Percentiles rank a stretch among this genome's conserved stretches.
Conservation (phyloP, 1,140 invertebrate species). For the Hyles euphorbiae region DNA sequence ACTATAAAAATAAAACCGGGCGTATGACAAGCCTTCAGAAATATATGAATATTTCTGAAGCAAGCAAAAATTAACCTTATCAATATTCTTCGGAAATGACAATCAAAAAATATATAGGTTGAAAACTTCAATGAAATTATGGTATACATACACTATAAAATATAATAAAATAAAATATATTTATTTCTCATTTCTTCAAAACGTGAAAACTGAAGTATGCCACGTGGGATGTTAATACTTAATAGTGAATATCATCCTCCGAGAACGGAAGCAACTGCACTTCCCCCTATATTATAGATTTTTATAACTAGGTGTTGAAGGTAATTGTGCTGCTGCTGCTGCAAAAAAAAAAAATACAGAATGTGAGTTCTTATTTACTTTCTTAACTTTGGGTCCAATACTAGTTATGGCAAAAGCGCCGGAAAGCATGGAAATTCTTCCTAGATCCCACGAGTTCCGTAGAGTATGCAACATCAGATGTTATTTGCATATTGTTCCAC, state of each 20-base stretch:
- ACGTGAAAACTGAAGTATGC: conserved; percentile 39
- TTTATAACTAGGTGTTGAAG: no score
- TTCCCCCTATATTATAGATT: no score
- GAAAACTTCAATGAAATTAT: conserved; percentile 30
- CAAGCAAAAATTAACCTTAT: neutral
- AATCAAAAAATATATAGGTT: conserved; percentile 17
- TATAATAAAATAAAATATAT: no score
- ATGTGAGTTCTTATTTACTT: no score
- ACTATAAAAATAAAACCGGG: no score
- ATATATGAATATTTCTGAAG: neutral
- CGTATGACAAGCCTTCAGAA: neutral
- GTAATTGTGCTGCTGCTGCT: conserved; percentile 11
- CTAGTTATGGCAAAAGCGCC: no score
- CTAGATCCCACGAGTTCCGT: no score
- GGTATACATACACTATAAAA: conserved; percentile 33
- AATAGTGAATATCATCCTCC: conserved; percentile 19
- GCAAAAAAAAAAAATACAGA: no score
- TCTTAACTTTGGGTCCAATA: no score
- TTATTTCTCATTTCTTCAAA: conserved; percentile 40
- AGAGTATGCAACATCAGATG: no score
- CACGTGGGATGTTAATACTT: conserved; percentile 23
- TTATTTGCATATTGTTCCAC: no score
- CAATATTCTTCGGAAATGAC: neutral
- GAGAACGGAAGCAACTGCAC: conserved; percentile 34
- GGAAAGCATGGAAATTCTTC: no score